Evolutionary conservation across 2,797 vertebrate species (phyloP).

Genomic region (Chaetodon trifasciatus): DNA sequence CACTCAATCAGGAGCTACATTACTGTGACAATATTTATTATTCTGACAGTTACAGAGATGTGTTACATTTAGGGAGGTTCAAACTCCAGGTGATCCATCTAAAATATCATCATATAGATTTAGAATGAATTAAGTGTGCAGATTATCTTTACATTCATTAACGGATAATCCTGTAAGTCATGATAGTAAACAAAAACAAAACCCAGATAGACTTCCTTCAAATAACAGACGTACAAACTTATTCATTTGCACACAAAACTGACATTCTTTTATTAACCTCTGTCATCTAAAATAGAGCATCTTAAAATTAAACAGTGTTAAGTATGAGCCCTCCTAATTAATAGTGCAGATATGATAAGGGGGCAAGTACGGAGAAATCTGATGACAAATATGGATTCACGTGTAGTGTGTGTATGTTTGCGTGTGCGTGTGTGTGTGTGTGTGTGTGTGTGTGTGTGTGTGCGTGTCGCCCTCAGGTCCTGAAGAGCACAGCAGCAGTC

Average conservation of each 20-base stretch:
- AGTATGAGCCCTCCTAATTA: slow-evolving; percentile 71
- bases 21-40: slow-evolving; percentile 64
- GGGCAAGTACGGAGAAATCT: slow-evolving; percentile 64
- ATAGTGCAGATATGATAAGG: slow-evolving; percentile 72
- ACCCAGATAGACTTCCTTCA: slow-evolving; percentile 38
- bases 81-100: slow-evolving; percentile 43
- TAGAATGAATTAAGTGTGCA: slow-evolving; percentile 53
- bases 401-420: slow-evolving; percentile 21
- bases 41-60: slow-evolving; percentile 60
- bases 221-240: slow-evolving; percentile 47
- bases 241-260: slow-evolving; percentile 59
- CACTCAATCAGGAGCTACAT: slow-evolving; percentile 27
- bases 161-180: slow-evolving; percentile 49
- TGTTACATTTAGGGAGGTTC: slow-evolving; percentile 54
- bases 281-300: slow-evolving; percentile 75
- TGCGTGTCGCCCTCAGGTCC: slow-evolving; percentile 87
- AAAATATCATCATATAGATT: slow-evolving; percentile 52
- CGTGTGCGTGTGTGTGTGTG: slow-evolving; percentile 13
- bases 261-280: slow-evolving; percentile 72
- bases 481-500: slow-evolving; percentile 93
- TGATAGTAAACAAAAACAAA: slow-evolving; percentile 38
- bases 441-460: slow-evolving; percentile 28
- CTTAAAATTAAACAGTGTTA: slow-evolving; percentile 75
- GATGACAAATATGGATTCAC: slow-evolving; percentile 48
- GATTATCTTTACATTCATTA: slow-evolving; percentile 76